Evolutionary conservation across 1,140 invertebrate genomes (phyloP).

Genomic region (Formica exsecta): DNA sequence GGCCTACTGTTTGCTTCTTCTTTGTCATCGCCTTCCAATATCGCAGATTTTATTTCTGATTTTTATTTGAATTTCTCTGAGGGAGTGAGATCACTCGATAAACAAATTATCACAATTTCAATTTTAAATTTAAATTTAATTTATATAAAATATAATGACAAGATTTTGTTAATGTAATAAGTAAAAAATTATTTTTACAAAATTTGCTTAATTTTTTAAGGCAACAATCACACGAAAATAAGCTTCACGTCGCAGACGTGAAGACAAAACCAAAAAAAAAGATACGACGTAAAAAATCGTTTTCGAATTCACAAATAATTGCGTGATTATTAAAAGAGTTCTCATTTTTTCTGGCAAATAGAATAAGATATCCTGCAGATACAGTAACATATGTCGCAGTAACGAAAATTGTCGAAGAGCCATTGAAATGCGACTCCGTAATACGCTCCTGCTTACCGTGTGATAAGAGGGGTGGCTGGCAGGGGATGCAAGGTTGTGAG

Average conservation of each 20-base stretch:
- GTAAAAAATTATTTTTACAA: slow-evolving; percentile 39
- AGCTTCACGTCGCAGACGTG: slow-evolving; percentile 18
- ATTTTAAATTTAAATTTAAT: slow-evolving; percentile 31
- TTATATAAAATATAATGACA: slow-evolving; percentile 19
- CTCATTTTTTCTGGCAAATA: neutral
- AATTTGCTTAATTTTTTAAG: slow-evolving; percentile 6
- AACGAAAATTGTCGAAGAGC: slow-evolving; percentile 68
- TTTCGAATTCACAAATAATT: slow-evolving; percentile 21
- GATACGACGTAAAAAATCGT: slow-evolving; percentile 26
- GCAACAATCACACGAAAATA: slow-evolving; percentile 17
- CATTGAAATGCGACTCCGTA: slow-evolving; percentile 69
- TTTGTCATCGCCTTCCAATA: slow-evolving; percentile 38
- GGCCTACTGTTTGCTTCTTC: slow-evolving; percentile 45
- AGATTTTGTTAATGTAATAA: slow-evolving; percentile 21
- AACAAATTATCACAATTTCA: neutral
- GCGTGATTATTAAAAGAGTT: slow-evolving; percentile 19
- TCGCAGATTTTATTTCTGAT: slow-evolving; percentile 51
- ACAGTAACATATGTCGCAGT: slow-evolving; percentile 49
- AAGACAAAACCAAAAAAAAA: neutral
- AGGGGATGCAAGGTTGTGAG: slow-evolving; percentile 82
- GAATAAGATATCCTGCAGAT: slow-evolving; percentile 49
- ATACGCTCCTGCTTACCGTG: slow-evolving; percentile 78
- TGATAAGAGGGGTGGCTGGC: slow-evolving; percentile 70
- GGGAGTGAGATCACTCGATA: slow-evolving; percentile 13
- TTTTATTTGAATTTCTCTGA: slow-evolving; percentile 30